Conservation (phyloP, 2,113 vertebrate genomes). For the Ramphastos sulfuratus region DNA sequence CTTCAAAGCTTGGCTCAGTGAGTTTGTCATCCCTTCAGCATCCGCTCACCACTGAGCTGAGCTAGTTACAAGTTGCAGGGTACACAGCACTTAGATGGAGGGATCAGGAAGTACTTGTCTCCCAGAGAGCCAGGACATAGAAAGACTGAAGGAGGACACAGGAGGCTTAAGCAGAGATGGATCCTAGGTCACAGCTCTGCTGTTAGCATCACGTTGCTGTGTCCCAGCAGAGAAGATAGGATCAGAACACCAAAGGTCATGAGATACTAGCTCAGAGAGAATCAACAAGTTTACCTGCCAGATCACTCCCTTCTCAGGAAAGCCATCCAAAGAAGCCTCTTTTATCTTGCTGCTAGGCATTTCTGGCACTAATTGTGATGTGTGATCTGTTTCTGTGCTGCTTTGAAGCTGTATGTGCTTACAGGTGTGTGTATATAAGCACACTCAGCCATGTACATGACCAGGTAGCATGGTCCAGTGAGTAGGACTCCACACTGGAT, state of each 20-base stretch:
- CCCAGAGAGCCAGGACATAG: background rate
- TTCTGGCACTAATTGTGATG: background rate
- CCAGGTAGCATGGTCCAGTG: background rate
- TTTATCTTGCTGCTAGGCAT: background rate
- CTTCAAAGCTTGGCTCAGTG: background rate
- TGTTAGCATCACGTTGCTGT: background rate
- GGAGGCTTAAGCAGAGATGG: background rate
- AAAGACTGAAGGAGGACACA: background rate
- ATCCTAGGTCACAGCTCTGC: background rate
- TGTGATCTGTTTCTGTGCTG: background rate
- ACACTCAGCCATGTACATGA: background rate
- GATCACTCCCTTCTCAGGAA: background rate
- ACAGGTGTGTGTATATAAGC: background rate
- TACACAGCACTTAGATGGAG: background rate
- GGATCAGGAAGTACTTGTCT: background rate
- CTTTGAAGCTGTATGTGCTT: background rate
- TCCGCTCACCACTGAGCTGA: background rate
- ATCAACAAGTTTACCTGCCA: background rate
- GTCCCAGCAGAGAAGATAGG: background rate
- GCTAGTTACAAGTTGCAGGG: background rate
- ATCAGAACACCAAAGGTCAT: background rate
- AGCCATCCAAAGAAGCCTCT: background rate
- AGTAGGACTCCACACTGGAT: background rate
- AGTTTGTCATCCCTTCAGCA: background rate
- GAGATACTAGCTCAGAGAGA: background rate